Percentiles rank a stretch among this genome's conserved stretches.
These are phyloP conservation scores for Eueremaeus valkanovi DNA, from an alignment of 2,888 invertebrate species.

Conservation along the genomic window DNA sequence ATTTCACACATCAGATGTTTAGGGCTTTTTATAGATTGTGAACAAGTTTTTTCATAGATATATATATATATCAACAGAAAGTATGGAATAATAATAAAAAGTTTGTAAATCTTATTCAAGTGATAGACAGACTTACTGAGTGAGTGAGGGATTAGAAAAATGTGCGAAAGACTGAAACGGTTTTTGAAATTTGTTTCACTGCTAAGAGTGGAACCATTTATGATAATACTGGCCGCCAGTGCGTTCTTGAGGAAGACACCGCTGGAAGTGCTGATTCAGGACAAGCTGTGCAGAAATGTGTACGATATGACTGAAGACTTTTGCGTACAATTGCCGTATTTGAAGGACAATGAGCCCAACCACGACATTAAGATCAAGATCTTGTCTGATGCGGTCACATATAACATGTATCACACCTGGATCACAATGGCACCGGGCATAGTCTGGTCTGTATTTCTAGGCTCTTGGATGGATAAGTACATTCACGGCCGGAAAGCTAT, in stretches of 20 bases:
- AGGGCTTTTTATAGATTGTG: no score
- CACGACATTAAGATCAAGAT: not conserved
- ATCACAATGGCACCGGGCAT: constrained; percentile 9
- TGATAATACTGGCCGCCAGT: not conserved
- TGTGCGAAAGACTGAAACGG: not conserved
- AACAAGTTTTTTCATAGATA: no score
- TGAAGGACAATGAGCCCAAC: not conserved
- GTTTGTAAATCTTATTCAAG: no score
- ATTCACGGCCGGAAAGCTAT: constrained; percentile 13
- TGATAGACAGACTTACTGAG: no score
- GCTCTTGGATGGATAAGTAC: constrained; percentile 12
- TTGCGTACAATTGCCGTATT: not conserved
- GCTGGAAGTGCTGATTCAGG: constrained; percentile 6
- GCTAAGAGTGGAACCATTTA: constrained; percentile 23
- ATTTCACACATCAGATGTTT: not conserved
- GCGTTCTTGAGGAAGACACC: not conserved
- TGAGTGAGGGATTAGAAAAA: no score
- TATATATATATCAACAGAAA: no score
- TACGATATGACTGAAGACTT: not conserved
- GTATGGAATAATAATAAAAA: no score
- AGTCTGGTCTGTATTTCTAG: constrained; percentile 14
- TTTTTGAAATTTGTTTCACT: not conserved
- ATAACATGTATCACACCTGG: constrained; percentile 25
- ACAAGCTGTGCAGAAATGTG: not conserved
- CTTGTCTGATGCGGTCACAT: constrained; percentile 1